These are phyloP conservation scores for Chelidonichthys spinosus DNA, from an alignment of 2,797 vertebrate genomes.

Conservation along the genomic window DNA sequence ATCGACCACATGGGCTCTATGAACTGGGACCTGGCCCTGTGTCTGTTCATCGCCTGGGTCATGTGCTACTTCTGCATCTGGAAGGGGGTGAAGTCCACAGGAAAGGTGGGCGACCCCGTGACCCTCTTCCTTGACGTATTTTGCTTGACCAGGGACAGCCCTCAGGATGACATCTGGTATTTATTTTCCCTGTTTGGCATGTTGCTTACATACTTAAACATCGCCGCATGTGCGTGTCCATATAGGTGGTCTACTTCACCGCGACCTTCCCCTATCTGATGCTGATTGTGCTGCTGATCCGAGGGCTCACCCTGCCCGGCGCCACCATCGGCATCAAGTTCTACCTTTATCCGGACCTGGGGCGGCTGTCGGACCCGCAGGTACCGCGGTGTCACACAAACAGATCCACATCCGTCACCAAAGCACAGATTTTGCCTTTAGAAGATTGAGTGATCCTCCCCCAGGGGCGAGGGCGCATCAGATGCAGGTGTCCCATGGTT, in stretches of 20 bases:
- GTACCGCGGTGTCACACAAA: slow-evolving; percentile 67
- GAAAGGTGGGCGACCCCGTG: slow-evolving; percentile 86
- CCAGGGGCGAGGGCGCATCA: slow-evolving; percentile 27
- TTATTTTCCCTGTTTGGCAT: slow-evolving; percentile 15
- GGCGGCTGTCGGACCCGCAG: slow-evolving; percentile 94
- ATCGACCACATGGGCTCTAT: slow-evolving; percentile 92
- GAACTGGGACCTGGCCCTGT: slow-evolving; percentile 94
- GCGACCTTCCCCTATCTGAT: slow-evolving; percentile 97
- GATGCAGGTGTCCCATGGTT: slow-evolving; percentile 60
- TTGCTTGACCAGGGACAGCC: slow-evolving; percentile 12
- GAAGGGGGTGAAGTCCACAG: slow-evolving; percentile 97
- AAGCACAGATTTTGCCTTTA: background rate
- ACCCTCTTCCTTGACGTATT: slow-evolving; percentile 9
- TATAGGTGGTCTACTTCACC: slow-evolving; percentile 97
- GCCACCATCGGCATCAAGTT: slow-evolving; percentile 93
- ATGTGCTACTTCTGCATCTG: slow-evolving; percentile 99
- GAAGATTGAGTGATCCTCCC: slow-evolving; percentile 11
- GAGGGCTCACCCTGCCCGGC: slow-evolving; percentile 93
- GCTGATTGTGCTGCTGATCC: slow-evolving; percentile 92
- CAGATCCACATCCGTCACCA: background rate
- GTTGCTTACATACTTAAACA: slow-evolving; percentile 9
- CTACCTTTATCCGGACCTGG: slow-evolving; percentile 96
- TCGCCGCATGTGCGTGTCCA: slow-evolving; percentile 10
- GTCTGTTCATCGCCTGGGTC: slow-evolving; percentile 93
- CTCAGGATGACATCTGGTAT: slow-evolving; percentile 29